These are phyloP conservation scores for Megaustenia siamemsis DNA, from an alignment of 2,888 invertebrate species.

Conservation along the genomic window DNA sequence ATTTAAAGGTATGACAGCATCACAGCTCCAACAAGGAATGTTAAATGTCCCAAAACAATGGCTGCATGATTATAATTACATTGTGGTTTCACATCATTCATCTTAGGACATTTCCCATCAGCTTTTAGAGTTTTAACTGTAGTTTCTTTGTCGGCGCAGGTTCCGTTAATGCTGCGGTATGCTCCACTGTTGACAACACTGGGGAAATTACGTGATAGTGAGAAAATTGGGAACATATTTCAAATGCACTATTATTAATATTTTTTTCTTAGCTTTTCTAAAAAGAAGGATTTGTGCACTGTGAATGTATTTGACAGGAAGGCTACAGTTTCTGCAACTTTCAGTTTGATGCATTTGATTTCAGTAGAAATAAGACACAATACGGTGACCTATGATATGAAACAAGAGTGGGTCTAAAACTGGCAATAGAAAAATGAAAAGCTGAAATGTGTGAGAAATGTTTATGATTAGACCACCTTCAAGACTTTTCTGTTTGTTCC, in stretches of 20 bases:
- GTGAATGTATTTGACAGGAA: no score
- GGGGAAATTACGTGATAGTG: not conserved
- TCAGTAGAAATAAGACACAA: no score
- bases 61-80: conserved; percentile 66
- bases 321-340: no score
- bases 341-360: no score
- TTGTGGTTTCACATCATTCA: conserved; percentile 71
- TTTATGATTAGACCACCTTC: no score
- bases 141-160: conserved; percentile 79
- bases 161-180: conserved; percentile 80
- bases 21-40: conserved; percentile 24
- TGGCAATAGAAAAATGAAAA: no score
- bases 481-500: no score
- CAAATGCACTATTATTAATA: not conserved
- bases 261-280: no score
- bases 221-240: not conserved
- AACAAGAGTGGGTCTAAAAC: no score
- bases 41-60: not conserved
- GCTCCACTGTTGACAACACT: conserved; percentile 81
- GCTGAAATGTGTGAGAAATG: no score
- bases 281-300: no score
- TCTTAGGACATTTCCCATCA: conserved; percentile 77
- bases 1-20: not conserved
- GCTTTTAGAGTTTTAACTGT: conserved; percentile 74
- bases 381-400: no score